phyloP scores from a whole-genome alignment of 2,888 invertebrate genomes.

The Pheosia gnoma region DNA sequence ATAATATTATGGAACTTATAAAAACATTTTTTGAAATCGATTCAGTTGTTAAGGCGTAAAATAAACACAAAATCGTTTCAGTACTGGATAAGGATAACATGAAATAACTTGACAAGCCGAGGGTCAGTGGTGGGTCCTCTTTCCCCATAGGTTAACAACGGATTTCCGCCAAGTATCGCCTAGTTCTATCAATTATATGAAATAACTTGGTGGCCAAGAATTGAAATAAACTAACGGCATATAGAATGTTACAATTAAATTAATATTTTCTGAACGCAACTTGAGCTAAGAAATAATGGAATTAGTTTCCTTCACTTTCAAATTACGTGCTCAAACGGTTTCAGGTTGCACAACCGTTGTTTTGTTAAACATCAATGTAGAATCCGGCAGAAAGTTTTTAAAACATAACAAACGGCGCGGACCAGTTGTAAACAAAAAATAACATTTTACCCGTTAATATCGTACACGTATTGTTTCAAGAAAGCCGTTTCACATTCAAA shows the following conservation, averaged over 20 bases:
- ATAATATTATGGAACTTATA: background rate
- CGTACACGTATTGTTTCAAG: conserved; percentile 49
- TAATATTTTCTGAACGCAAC: conserved; percentile 2
- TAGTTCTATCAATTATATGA: no score
- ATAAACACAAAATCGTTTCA: no score
- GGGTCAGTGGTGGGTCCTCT: no score
- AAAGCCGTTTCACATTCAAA: conserved; percentile 71
- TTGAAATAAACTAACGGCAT: no score
- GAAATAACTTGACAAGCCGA: no score
- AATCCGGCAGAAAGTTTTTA: conserved; percentile 63
- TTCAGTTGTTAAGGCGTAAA: no score
- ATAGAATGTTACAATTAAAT: background rate
- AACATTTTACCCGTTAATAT: conserved; percentile 40
- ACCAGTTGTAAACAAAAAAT: conserved; percentile 47
- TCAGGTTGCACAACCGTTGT: conserved; percentile 47
- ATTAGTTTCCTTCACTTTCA: conserved; percentile 39
- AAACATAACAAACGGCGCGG: conserved; percentile 30
- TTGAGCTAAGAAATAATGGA: background rate
- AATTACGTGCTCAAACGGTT: conserved; percentile 39
- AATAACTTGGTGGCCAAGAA: no score
- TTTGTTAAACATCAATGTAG: conserved; percentile 41
- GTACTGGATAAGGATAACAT: no score
- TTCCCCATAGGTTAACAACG: no score
- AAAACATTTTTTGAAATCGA: no score
- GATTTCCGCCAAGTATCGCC: no score